Percentiles rank a stretch among this genome's conserved stretches.
Conservation (phyloP, 2,888 invertebrate species). For the Ptychoptera contaminata region DNA sequence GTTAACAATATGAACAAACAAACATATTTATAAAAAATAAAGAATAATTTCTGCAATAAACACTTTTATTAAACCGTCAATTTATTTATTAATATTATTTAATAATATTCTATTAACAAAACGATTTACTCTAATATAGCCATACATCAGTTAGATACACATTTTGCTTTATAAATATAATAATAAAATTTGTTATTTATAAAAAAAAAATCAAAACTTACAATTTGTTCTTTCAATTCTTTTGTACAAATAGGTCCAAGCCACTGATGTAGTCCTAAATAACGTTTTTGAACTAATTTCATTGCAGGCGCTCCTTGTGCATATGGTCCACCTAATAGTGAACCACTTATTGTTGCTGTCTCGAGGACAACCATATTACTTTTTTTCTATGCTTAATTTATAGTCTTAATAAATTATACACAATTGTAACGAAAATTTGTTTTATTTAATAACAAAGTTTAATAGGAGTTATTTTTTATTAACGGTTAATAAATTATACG, state of each 20-base stretch:
- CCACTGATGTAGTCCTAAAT: constrained; percentile 83
- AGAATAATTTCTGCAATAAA: too few species aligned
- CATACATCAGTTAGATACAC: too few species aligned
- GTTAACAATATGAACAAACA: too few species aligned
- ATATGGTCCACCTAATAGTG: constrained; percentile 60
- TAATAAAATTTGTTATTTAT: too few species aligned
- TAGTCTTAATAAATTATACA: not conserved
- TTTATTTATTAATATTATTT: too few species aligned
- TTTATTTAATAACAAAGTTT: not conserved
- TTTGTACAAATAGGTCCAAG: constrained; percentile 66
- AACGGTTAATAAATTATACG: too few species aligned
- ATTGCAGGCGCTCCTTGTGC: constrained; percentile 68
- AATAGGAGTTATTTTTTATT: too few species aligned
- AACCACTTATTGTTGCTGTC: constrained; percentile 49
- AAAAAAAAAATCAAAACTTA: constrained; percentile 30
- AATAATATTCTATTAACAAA: too few species aligned
- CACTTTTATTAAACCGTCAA: too few species aligned
- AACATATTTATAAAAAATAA: too few species aligned
- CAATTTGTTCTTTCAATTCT: constrained; percentile 66
- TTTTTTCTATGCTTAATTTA: constrained; percentile 5
- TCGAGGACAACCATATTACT: constrained; percentile 64
- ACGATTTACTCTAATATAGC: too few species aligned
- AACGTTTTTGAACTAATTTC: constrained; percentile 81
- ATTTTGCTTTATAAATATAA: too few species aligned
- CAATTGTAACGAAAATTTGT: not conserved